These are phyloP conservation scores for Ataeniobius toweri DNA, from an alignment of 2,797 vertebrate species.

Conservation along the genomic window DNA sequence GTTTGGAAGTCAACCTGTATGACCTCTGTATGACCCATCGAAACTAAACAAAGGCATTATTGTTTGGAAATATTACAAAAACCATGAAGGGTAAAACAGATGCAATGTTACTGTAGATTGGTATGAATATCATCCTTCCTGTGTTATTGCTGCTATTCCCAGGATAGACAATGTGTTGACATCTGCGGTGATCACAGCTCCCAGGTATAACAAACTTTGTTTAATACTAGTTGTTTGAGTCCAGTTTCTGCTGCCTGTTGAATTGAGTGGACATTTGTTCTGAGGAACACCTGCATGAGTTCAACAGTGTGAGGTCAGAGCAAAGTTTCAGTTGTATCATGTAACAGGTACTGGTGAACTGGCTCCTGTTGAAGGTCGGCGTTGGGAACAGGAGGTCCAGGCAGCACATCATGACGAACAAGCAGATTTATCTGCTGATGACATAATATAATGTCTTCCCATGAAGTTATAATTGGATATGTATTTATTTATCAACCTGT, in stretches of 20 bases:
- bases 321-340: slow-evolving; percentile 29
- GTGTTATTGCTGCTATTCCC: background rate
- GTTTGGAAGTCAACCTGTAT: background rate
- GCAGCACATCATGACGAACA: background rate
- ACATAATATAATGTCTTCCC: background rate
- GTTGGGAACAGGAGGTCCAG: slow-evolving; percentile 1
- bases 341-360: slow-evolving; percentile 31
- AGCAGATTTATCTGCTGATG: background rate
- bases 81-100: background rate
- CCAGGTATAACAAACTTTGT: background rate
- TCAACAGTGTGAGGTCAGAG: slow-evolving; percentile 20
- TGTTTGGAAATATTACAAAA: background rate
- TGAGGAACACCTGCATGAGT: slow-evolving; percentile 6
- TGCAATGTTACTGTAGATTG: background rate
- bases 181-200: background rate
- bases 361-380: slow-evolving; percentile 1
- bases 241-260: background rate
- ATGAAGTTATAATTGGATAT: background rate
- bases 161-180: background rate
- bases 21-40: background rate
- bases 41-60: background rate
- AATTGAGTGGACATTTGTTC: background rate
- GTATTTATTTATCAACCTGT: background rate
- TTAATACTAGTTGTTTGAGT: background rate
- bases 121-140: background rate